Evolutionary conservation across 2,888 invertebrate species (phyloP).

Genomic region (Caenorhabditis imperialis): DNA sequence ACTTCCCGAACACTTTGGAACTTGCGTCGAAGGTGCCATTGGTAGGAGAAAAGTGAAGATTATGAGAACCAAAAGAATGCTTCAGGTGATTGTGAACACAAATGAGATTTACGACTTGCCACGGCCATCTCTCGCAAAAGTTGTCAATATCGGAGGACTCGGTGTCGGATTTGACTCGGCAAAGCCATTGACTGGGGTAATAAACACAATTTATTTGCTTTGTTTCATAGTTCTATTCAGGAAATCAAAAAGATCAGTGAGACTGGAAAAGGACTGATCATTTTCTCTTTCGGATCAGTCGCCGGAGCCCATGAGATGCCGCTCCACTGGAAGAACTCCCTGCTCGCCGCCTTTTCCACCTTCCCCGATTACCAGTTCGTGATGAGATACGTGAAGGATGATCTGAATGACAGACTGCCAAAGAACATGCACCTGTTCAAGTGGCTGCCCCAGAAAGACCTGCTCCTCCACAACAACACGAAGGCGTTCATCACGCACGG

Average conservation of each 20-base stretch:
- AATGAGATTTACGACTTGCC: constrained; percentile 66
- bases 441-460: constrained; percentile 71
- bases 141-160: constrained; percentile 66
- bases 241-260: constrained; percentile 61
- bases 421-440: constrained; percentile 64
- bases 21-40: constrained; percentile 43
- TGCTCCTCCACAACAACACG: constrained; percentile 83
- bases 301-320: constrained; percentile 60
- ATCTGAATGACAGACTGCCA: constrained; percentile 50
- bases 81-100: constrained; percentile 64
- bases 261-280: constrained; percentile 60
- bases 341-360: constrained; percentile 57
- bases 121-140: constrained; percentile 62
- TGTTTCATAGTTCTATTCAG: too few species aligned
- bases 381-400: constrained; percentile 57
- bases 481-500: constrained; percentile 85
- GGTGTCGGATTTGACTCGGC: constrained; percentile 59
- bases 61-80: too few species aligned
- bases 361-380: constrained; percentile 67
- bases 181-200: too few species aligned
- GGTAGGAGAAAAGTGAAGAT: too few species aligned
- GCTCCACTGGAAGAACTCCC: constrained; percentile 49
- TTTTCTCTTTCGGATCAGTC: constrained; percentile 70
- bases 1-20: constrained; percentile 64
- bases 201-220: too few species aligned